A percentile compares a stretch with the other conserved stretches of the same genome.
These are phyloP conservation scores for Lottia scabra DNA, from an alignment of 2,888 invertebrate genomes.

Conservation along the genomic window DNA sequence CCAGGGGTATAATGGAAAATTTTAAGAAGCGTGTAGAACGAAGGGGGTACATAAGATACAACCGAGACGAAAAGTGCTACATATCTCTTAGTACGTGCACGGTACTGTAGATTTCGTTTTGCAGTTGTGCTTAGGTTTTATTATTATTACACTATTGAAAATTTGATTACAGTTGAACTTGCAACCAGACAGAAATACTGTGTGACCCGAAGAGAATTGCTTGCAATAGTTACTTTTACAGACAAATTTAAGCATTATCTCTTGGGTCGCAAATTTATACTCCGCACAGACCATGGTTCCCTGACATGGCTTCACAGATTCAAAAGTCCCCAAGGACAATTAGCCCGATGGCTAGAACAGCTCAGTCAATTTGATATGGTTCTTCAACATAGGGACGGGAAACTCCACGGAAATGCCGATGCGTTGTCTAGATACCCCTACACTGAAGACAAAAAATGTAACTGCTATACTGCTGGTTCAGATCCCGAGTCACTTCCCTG, in stretches of 20 bases:
- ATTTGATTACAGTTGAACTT: too few relatives aligned
- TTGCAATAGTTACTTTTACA: constrained; percentile 15
- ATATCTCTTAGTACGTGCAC: too few relatives aligned
- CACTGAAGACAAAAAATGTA: background rate
- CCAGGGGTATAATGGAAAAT: too few relatives aligned
- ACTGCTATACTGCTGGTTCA: background rate
- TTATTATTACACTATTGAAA: too few relatives aligned
- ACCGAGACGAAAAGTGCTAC: too few relatives aligned
- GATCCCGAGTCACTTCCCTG: background rate
- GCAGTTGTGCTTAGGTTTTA: too few relatives aligned
- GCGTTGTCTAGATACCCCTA: constrained; percentile 12
- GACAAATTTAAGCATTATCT: constrained; percentile 5
- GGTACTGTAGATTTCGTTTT: too few relatives aligned
- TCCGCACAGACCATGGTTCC: constrained; percentile 4
- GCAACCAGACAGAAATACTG: background rate
- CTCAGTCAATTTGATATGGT: constrained; percentile 18
- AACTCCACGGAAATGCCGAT: constrained; percentile 20
- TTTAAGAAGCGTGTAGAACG: too few relatives aligned
- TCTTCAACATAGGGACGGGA: constrained; percentile 15
- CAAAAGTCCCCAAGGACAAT: background rate
- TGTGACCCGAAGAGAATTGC: background rate
- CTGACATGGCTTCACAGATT: background rate
- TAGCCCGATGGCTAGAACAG: constrained; percentile 4
- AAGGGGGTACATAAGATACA: too few relatives aligned
- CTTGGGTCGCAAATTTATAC: background rate